Evolutionary conservation across 2,888 invertebrate genomes (phyloP).

Genomic region (Napeogenes sylphis): DNA sequence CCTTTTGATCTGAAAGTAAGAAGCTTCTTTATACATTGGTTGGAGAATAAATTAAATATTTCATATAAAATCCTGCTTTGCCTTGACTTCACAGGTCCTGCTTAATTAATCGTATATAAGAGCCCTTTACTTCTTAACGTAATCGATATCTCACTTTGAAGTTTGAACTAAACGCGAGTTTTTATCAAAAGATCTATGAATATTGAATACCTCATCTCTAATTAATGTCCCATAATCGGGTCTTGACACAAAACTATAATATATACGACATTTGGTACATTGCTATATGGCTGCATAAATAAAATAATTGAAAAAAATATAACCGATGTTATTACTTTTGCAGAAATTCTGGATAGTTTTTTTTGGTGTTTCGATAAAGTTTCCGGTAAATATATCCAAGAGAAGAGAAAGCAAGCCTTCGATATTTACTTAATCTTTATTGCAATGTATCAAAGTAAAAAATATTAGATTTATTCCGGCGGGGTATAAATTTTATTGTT

Average conservation of each 20-base stretch:
- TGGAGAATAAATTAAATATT: no score
- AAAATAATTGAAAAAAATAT: background rate
- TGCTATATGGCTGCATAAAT: background rate
- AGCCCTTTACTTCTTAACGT: constrained; percentile 21
- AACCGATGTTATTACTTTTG: no score
- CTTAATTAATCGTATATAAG: constrained; percentile 20
- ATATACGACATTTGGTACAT: constrained; percentile 15
- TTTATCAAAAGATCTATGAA: constrained; percentile 57
- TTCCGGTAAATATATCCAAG: no score
- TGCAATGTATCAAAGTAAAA: constrained; percentile 1
- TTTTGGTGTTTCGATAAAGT: no score
- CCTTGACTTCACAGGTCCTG: constrained; percentile 17
- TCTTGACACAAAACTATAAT: constrained; percentile 4
- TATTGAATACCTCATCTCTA: constrained; percentile 60
- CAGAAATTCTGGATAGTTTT: no score
- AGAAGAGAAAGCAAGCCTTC: no score
- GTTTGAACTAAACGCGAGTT: constrained; percentile 39
- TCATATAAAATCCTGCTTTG: no score
- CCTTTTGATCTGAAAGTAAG: no score
- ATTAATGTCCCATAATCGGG: constrained; percentile 48
- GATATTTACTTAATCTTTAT: background rate
- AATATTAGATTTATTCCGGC: constrained; percentile 14
- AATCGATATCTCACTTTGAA: constrained; percentile 33
- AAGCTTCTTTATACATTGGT: no score
- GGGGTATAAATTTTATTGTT: constrained; percentile 54